Evolutionary conservation across 2,113 vertebrate genomes (phyloP).

Genomic region (Grantiella picta): DNA sequence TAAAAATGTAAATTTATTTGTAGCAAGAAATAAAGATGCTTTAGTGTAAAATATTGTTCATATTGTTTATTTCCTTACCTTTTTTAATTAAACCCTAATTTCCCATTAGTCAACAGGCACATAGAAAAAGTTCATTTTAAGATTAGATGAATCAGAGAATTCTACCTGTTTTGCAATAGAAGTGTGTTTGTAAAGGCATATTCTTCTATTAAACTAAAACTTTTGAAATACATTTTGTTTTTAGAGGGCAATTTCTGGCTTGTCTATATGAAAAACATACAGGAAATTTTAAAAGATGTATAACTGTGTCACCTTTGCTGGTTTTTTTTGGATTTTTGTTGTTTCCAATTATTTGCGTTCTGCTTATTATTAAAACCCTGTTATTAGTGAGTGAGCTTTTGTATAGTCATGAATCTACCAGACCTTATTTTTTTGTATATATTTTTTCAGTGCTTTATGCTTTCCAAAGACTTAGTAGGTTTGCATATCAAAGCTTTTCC

Average conservation of each 20-base stretch:
- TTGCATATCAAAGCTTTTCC: constrained; percentile 63
- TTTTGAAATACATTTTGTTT: not conserved
- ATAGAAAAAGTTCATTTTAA: not conserved
- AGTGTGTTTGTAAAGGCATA: not conserved
- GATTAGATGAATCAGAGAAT: not conserved
- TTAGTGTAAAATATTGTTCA: not conserved
- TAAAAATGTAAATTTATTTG: not conserved
- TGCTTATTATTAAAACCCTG: constrained; percentile 14
- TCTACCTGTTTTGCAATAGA: not conserved
- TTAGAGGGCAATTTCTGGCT: not conserved
- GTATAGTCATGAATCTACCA: not conserved
- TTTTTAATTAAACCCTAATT: not conserved
- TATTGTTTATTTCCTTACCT: not conserved
- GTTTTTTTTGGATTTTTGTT: no score
- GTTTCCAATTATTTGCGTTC: not conserved
- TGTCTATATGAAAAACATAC: not conserved
- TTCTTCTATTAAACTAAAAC: not conserved
- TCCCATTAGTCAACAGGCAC: not conserved
- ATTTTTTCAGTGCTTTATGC: constrained; percentile 21
- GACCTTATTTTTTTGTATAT: not conserved
- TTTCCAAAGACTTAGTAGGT: constrained; percentile 48
- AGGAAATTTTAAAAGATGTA: not conserved
- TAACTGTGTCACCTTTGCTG: not conserved
- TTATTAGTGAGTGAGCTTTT: not conserved
- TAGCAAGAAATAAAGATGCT: not conserved